Evolutionary conservation across 2,888 invertebrate genomes (phyloP), one percentile per base, ranked within the genome.

Genomic region (Cosmorhoe ocellata): DNA sequence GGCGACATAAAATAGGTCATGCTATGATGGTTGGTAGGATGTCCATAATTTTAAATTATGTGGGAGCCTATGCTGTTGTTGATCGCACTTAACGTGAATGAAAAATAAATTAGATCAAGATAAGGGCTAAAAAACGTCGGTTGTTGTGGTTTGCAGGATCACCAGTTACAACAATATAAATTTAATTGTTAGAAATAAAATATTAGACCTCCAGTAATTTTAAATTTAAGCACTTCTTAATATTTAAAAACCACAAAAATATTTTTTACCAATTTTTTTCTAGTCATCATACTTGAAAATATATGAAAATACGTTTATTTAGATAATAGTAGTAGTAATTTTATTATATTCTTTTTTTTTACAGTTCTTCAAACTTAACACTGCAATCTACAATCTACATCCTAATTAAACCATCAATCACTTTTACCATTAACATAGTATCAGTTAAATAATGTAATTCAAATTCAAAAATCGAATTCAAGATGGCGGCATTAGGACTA

Each of bases 11-110:
- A 50, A 64, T 44, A 64, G 69, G 34, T 64, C 78, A 63, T 26
- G 28, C 45, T 59, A 64, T 45, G 57, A 32, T 67, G 74, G 81
- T 56, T 45, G 59, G 63, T 74, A 70, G 69, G 71, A 60, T 74
- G 66, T 67, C 71, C 73, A 74, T 80, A 77, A 80, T 82, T 80
- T 81, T 69, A 76, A 79, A 76, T 81, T 70, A 81, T 79, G 80
- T 79, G 79, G 75, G 81, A 83, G 70, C 64, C 68, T 69, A 70
- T 69, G 68, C 69, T 51, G 66, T 72, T 62, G 66, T 75, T 73
- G 66, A 63, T 67, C 64, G 66, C 70, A 66, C 67, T 73, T 69
- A 69, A 73, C 66, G 72, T 67, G 65, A 66, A 64, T 65, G 66
- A 70, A 73, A 71, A 69, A 70, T 74, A 62, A 69, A 73, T 74